Evolutionary conservation across 2,888 invertebrate species (phyloP).

Genomic region (Cataglyphis cursor): DNA sequence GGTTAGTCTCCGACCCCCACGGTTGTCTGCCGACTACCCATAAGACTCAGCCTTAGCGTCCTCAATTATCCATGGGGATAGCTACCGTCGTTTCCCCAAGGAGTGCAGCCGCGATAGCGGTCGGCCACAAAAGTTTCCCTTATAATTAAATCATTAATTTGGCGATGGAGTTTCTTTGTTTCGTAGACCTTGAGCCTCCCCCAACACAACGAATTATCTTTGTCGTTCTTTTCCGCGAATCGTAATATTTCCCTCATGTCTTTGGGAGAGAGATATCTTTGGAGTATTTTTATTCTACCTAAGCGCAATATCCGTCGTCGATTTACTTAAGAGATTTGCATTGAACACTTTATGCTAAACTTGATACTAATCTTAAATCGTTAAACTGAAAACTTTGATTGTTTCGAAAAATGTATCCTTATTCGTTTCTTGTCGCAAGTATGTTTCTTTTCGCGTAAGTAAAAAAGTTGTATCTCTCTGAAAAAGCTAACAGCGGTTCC

Average conservation of each 20-base stretch:
- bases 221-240: constrained; percentile 14
- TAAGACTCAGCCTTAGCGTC: constrained; percentile 81
- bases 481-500: constrained; percentile 43
- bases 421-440: not conserved
- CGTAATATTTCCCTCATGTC: not conserved
- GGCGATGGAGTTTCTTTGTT: constrained; percentile 73
- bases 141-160: constrained; percentile 85
- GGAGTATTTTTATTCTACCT: not conserved
- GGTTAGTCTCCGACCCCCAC: constrained; percentile 78
- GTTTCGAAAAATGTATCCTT: not conserved
- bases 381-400: not conserved
- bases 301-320: not conserved
- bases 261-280: not conserved
- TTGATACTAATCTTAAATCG: constrained; percentile 5
- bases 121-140: constrained; percentile 80
- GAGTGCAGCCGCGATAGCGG: constrained; percentile 68
- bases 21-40: constrained; percentile 70
- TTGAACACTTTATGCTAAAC: not conserved
- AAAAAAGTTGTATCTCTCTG: constrained; percentile 53
- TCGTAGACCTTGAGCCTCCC: constrained; percentile 50
- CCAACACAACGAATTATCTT: constrained; percentile 35
- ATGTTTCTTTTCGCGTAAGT: constrained; percentile 29
- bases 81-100: constrained; percentile 70
- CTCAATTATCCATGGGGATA: constrained; percentile 82
- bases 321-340: not conserved